Base-by-base conservation (phyloP, 2,888 invertebrate genomes). In the Hirtodrosophila duncani region DNA sequence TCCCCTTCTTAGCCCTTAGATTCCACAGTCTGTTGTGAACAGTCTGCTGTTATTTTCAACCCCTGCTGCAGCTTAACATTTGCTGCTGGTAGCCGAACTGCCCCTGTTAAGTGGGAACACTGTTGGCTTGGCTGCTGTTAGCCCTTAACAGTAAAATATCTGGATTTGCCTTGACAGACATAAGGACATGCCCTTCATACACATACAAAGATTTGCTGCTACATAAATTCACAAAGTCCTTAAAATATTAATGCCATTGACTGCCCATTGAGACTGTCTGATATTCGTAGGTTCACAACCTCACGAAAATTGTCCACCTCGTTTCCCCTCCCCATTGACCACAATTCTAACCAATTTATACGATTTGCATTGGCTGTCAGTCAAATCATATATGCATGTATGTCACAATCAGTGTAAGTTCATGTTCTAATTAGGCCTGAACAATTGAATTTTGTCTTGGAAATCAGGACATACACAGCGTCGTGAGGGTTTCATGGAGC, bases 51-150 rank as follows among this genome's bases (percentile, higher is more conserved):
- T 6, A 0, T 2, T 3, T 26, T 13, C 7, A 5, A 20, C 23
- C 9, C 24, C 17, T 23, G 7, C 20, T 10, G 16, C 4, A 26
- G 10, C 33, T 11, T 50, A n/a, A 50, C 50, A 11, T 49, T 49
- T 46, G 2, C 24, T 8, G 33, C 21, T 23, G 13, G 17, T 2
- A 7, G 11, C 10, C 3, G 8, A 27, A 11, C 10, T 42, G 9
- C 65, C 53, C 65, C 60, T 50, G 20, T 17, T 16, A 30, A 29
- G 14, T 75, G 63, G 42, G 71, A 67, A 75, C 71, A 13, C 31
- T 38, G 39, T 14, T 38, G 31, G 16, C 21, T 11, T 21, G n/a
- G n/a, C n/a, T n/a, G n/a, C n/a, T n/a, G n/a, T n/a, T n/a, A n/a
- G n/a, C n/a, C n/a, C n/a, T n/a, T n/a, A n/a, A n/a, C n/a, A n/a